Evolutionary conservation across 2,888 invertebrate species (phyloP).

Genomic region (Xiphydria camelus): DNA sequence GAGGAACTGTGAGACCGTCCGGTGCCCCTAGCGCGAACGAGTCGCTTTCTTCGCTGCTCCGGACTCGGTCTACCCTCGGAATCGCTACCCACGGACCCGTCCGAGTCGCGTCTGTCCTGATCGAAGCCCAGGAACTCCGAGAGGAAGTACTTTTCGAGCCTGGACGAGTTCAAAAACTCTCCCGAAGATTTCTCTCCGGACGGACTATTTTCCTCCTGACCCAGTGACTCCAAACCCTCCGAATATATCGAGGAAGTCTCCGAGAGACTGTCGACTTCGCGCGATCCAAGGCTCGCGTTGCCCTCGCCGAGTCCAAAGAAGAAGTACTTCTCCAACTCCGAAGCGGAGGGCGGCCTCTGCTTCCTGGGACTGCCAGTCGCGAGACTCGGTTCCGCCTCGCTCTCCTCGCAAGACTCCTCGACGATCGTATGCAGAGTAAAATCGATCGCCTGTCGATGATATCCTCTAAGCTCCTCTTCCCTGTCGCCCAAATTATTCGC

Average conservation of each 20-base stretch:
- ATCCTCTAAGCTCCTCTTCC: constrained; percentile 81
- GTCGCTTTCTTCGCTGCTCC: constrained; percentile 78
- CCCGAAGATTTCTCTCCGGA: constrained; percentile 65
- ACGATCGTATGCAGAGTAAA: constrained; percentile 91
- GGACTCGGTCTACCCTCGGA: constrained; percentile 88
- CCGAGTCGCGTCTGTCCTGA: constrained; percentile 75
- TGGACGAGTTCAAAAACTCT: constrained; percentile 67
- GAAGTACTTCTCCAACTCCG: constrained; percentile 88
- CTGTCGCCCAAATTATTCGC: constrained; percentile 62
- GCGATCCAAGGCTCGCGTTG: constrained; percentile 58
- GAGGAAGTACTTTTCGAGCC: constrained; percentile 87
- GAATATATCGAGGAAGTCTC: constrained; percentile 87
- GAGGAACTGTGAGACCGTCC: constrained; percentile 83
- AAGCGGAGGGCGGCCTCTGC: constrained; percentile 74
- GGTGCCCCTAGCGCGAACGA: constrained; percentile 81
- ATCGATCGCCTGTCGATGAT: constrained; percentile 81
- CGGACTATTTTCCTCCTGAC: constrained; percentile 59
- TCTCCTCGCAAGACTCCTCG: constrained; percentile 94
- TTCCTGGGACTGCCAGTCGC: constrained; percentile 56
- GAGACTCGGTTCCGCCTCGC: constrained; percentile 72
- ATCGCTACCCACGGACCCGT: constrained; percentile 88
- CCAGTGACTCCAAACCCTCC: constrained; percentile 76
- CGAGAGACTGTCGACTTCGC: constrained; percentile 64
- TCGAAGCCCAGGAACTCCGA: constrained; percentile 84
- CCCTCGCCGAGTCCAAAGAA: constrained; percentile 84